Evolutionary conservation across 2,797 vertebrate genomes (phyloP).

Genomic region (Sebastolobus alascanus): DNA sequence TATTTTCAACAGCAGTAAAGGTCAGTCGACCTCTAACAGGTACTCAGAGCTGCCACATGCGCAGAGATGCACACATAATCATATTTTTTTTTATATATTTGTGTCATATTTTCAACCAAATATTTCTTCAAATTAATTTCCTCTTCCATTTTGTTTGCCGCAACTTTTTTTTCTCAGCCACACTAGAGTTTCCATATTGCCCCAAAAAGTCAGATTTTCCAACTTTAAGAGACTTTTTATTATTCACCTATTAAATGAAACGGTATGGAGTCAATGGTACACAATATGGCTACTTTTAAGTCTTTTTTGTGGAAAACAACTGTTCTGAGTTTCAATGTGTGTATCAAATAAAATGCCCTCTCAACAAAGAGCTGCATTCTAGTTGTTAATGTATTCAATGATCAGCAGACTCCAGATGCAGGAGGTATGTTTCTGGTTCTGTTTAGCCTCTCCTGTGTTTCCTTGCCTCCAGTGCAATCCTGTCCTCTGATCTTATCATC

Average conservation of each 20-base stretch:
- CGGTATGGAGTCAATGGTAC: not conserved
- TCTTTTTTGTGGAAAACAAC: constrained; percentile 9
- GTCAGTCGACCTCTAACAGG: constrained; percentile 20
- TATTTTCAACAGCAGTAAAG: constrained; percentile 26
- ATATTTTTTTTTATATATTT: too few relatives aligned
- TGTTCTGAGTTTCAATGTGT: constrained; percentile 34
- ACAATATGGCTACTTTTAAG: constrained; percentile 20
- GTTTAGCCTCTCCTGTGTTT: constrained; percentile 50
- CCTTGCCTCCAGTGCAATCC: constrained; percentile 40
- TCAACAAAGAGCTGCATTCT: constrained; percentile 40
- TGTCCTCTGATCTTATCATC: constrained; percentile 36
- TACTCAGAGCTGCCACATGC: constrained; percentile 6
- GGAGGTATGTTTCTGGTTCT: constrained; percentile 39
- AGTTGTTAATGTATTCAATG: constrained; percentile 53
- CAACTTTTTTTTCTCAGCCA: not conserved
- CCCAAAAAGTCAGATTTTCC: not conserved
- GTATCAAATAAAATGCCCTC: constrained; percentile 26
- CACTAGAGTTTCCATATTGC: not conserved
- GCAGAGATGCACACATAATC: not conserved
- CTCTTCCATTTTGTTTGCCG: not conserved
- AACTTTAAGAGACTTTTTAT: not conserved
- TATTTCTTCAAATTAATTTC: not conserved
- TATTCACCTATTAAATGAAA: not conserved
- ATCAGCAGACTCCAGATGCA: constrained; percentile 49
- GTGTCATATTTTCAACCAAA: not conserved